Conservation (phyloP, 2,113 vertebrate genomes). For the Cyrtonyx montezumae region DNA sequence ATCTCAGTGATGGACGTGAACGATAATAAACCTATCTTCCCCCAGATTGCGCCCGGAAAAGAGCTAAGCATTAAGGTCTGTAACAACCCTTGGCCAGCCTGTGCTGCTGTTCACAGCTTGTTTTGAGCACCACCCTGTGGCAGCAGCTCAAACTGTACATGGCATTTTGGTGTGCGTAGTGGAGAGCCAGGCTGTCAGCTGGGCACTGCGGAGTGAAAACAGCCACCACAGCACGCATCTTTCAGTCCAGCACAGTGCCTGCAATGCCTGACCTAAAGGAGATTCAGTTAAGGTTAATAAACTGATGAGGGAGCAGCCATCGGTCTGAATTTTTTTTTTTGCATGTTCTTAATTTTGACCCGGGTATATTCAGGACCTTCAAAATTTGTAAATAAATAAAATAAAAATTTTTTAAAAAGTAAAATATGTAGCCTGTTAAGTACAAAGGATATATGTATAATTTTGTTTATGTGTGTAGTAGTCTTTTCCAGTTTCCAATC, state of each 20-base stretch:
- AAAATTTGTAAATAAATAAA: not conserved
- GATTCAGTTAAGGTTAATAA: not conserved
- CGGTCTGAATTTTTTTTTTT: too few relatives aligned
- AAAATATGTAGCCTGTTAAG: accelerated
- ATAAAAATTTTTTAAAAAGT: too few relatives aligned
- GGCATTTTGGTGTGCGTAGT: not conserved
- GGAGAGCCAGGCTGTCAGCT: not conserved
- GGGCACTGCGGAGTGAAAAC: not conserved
- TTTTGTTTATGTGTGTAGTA: accelerated
- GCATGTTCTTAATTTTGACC: accelerated
- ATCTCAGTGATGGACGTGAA: constrained; percentile 86
- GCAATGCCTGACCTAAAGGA: not conserved
- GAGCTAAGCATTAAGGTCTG: constrained; percentile 83
- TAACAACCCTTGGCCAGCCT: not conserved
- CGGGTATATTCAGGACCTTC: not conserved
- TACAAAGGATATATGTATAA: accelerated
- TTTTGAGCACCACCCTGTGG: constrained; percentile 73
- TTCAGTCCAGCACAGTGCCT: not conserved
- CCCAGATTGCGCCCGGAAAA: constrained; percentile 74
- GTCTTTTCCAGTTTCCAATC: not conserved
- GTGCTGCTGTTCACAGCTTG: not conserved
- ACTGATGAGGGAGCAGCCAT: too few relatives aligned
- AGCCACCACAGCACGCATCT: not conserved
- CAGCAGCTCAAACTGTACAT: not conserved
- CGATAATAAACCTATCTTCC: constrained; percentile 87